Conservation (phyloP, 30 jellyfish, hydroid and myxozoan species). For the Catostylus mosaicus region DNA sequence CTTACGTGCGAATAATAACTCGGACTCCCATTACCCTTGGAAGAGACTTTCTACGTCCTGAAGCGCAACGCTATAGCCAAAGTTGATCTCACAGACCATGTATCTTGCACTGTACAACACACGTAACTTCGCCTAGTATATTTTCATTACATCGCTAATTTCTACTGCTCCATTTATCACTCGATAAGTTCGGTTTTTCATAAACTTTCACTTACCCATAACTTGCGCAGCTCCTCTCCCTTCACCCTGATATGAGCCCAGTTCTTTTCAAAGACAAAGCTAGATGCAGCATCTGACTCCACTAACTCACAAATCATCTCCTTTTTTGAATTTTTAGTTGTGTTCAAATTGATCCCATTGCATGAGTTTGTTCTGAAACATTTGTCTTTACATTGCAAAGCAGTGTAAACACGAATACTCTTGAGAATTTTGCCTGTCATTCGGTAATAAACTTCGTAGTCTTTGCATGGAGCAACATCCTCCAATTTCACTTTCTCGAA, state of each 20-base stretch:
- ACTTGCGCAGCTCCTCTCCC: neutral
- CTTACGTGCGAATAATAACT: too few species aligned
- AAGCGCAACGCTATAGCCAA: too few species aligned
- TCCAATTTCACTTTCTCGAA: neutral
- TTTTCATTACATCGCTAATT: too few species aligned
- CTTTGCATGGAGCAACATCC: neutral
- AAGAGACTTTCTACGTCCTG: too few species aligned
- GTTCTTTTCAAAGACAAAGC: neutral
- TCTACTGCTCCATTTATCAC: too few species aligned
- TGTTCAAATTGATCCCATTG: constrained; percentile 16
- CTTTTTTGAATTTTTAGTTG: too few species aligned
- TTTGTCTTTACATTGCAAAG: constrained; percentile 21
- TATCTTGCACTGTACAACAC: too few species aligned
- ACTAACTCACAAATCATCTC: constrained; percentile 1
- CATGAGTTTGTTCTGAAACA: constrained; percentile 23
- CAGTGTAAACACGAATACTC: neutral
- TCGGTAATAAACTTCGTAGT: neutral
- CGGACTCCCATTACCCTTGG: too few species aligned
- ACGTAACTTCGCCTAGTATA: too few species aligned
- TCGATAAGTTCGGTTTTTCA: too few species aligned
- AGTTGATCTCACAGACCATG: too few species aligned
- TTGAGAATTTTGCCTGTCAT: constrained; percentile 5
- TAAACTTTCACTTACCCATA: constrained; percentile 23
- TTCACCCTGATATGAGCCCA: constrained; percentile 12
- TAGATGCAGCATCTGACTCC: neutral